Conservation (phyloP, 2,888 invertebrate genomes). For the Polydrusus cervinus region DNA sequence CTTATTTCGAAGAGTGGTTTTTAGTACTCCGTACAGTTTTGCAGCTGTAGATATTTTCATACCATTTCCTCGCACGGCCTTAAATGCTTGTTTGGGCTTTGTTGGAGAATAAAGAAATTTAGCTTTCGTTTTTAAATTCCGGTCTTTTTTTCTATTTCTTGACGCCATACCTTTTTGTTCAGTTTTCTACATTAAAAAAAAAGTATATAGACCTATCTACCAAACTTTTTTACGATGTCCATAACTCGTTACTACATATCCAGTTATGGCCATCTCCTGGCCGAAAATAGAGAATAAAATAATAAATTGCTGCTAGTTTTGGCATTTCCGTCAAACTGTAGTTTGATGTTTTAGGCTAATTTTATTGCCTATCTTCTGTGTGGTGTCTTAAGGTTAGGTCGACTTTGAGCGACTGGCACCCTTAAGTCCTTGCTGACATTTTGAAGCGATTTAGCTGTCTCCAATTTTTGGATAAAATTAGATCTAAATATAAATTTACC, state of each 20-base stretch:
- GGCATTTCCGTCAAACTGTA: too few relatives aligned
- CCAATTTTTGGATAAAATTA: not conserved
- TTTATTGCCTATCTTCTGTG: too few relatives aligned
- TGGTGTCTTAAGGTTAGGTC: too few relatives aligned
- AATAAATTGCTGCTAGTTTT: too few relatives aligned
- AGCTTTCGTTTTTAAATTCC: not conserved
- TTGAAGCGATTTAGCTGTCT: not conserved
- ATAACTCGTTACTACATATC: too few relatives aligned
- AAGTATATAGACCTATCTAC: too few relatives aligned
- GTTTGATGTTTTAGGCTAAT: too few relatives aligned
- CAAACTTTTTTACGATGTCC: too few relatives aligned
- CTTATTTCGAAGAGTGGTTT: not conserved
- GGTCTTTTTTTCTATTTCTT: not conserved
- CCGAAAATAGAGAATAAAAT: too few relatives aligned
- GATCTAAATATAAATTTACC: not conserved
- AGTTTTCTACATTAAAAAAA: too few relatives aligned
- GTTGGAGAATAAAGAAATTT: not conserved
- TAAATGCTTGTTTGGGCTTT: not conserved
- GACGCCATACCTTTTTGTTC: too few relatives aligned
- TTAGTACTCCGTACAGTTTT: not conserved
- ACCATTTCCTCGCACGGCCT: not conserved
- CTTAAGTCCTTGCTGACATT: not conserved
- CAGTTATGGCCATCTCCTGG: too few relatives aligned
- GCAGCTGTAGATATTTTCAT: not conserved
- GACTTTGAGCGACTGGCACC: not conserved